Percentiles rank a stretch among this genome's conserved stretches.
Evolutionary conservation across 2,888 invertebrate species (phyloP).

Genomic region (Suillia variegata): DNA sequence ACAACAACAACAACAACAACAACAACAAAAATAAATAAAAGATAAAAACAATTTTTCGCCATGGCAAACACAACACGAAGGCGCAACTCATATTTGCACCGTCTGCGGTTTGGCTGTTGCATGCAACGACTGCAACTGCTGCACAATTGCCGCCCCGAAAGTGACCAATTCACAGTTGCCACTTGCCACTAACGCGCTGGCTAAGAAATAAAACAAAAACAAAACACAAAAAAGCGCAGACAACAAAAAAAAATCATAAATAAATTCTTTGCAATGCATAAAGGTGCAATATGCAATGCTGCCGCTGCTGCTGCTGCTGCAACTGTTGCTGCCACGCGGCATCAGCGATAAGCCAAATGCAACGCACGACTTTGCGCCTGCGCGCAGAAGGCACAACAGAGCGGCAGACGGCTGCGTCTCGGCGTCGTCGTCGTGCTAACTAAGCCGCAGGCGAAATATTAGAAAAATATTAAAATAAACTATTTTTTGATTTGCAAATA

Average conservation of each 20-base stretch:
- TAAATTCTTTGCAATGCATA: not conserved
- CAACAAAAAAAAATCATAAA: not conserved
- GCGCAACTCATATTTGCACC: not conserved
- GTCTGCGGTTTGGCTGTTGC: too few relatives aligned
- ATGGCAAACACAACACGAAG: not conserved
- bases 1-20: too few relatives aligned
- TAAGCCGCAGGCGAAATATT: not conserved
- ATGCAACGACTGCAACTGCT: not conserved
- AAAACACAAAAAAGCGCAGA: not conserved
- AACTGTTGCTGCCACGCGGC: too few relatives aligned
- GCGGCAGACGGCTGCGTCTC: too few relatives aligned
- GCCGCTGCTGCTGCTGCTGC: not conserved
- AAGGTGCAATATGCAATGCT: not conserved
- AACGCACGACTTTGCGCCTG: not conserved
- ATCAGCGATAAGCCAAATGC: not conserved
- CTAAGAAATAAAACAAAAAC: not conserved
- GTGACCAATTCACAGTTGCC: not conserved
- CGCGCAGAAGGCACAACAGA: not conserved
- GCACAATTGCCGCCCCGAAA: not conserved
- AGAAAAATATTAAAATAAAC: too few relatives aligned
- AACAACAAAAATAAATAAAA: too few relatives aligned
- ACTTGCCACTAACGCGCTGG: not conserved
- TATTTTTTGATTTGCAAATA: too few relatives aligned
- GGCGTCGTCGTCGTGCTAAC: not conserved
- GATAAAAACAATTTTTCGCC: constrained; percentile 30